Evolutionary conservation across 2,797 vertebrate genomes (phyloP).

Genomic region (Clarias laeviceps): DNA sequence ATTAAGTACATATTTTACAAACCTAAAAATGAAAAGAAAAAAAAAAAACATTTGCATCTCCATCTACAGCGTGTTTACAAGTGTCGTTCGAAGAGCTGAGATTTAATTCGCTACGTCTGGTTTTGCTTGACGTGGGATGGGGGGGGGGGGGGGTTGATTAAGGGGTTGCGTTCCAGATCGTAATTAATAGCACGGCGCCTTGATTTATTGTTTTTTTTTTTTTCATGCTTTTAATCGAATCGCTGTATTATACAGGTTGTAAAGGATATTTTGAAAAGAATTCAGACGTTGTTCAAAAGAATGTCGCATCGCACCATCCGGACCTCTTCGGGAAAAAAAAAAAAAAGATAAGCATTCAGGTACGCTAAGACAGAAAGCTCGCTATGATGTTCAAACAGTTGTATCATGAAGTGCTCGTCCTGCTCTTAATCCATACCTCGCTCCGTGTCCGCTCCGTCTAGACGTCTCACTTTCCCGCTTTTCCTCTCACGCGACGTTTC

Average conservation of each 20-base stretch:
- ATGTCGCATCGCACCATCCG: constrained; percentile 53
- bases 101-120: too few species aligned
- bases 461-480: constrained; percentile 57
- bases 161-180: not conserved
- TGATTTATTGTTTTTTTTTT: not conserved
- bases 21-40: constrained; percentile 47
- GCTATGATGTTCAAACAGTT: constrained; percentile 45
- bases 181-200: constrained; percentile 17
- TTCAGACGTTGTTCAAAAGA: constrained; percentile 21
- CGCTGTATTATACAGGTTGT: constrained; percentile 45
- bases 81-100: constrained; percentile 26
- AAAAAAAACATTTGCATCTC: constrained; percentile 11
- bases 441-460: constrained; percentile 11
- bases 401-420: constrained; percentile 29
- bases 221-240: constrained; percentile 28
- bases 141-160: not conserved
- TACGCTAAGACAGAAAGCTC: constrained; percentile 48
- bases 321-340: constrained; percentile 30
- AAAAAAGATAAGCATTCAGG: constrained; percentile 48
- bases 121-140: too few species aligned
- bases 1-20: constrained; percentile 70
- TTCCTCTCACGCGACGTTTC: constrained; percentile 57
- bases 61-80: constrained; percentile 51
- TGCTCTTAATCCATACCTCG: constrained; percentile 28
- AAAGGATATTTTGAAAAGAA: constrained; percentile 38